Percentiles rank a stretch among this genome's conserved stretches.
phyloP scores from a whole-genome alignment of 2,888 invertebrate genomes.

The Pristionchus entomophagus region DNA sequence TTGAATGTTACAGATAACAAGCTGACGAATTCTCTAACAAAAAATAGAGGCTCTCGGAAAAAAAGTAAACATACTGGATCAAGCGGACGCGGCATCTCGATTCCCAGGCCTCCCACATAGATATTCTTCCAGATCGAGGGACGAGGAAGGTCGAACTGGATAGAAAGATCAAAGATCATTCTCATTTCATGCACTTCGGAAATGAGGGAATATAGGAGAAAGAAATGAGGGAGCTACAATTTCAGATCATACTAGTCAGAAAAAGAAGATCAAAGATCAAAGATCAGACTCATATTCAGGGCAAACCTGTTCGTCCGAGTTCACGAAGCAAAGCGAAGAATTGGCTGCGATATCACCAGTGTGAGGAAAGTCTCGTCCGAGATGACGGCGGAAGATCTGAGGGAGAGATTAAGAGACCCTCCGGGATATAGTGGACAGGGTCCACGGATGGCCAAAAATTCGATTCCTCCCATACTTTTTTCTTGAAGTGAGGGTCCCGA shows the following conservation, averaged over 20 bases:
- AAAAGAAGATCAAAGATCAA: background rate
- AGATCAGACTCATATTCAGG: background rate
- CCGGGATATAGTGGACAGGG: no score
- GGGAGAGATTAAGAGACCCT: no score
- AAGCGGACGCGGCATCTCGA: conserved; percentile 48
- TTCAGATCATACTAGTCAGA: no score
- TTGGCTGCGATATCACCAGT: conserved; percentile 64
- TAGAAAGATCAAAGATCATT: background rate
- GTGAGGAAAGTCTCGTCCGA: conserved; percentile 64
- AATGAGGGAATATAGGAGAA: no score
- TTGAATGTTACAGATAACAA: background rate
- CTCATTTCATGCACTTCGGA: no score
- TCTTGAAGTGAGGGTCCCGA: no score
- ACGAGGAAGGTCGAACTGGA: conserved; percentile 58
- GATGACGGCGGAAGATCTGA: conserved; percentile 60
- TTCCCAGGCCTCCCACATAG: conserved; percentile 55
- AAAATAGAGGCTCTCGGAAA: no score
- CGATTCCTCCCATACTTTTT: no score
- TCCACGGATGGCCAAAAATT: no score
- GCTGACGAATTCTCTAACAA: no score
- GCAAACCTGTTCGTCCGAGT: conserved; percentile 56
- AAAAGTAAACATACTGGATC: conserved; percentile 6
- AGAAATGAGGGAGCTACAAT: no score
- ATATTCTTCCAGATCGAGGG: conserved; percentile 57
- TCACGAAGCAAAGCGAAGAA: conserved; percentile 55